Conservation (phyloP, 1,140 invertebrate species). For the Lepidurus arcticus region DNA sequence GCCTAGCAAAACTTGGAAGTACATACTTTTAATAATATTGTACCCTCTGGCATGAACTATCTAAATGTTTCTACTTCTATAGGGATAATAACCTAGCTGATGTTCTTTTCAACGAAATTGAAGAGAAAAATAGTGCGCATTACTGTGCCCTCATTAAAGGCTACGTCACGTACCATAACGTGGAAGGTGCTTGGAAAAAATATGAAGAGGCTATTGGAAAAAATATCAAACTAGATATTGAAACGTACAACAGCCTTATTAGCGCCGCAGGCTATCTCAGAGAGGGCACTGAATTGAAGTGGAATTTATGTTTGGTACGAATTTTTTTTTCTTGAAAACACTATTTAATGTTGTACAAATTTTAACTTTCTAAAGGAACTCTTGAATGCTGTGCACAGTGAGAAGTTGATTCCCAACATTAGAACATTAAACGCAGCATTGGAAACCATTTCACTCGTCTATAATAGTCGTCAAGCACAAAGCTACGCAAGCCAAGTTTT, state of each 20-base stretch:
- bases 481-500: conserved; percentile 50
- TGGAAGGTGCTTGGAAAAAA: conserved; percentile 38
- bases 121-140: conserved; percentile 46
- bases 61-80: conserved; percentile 40
- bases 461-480: conserved; percentile 45
- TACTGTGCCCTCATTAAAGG: conserved; percentile 61
- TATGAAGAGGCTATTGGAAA: conserved; percentile 27
- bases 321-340: conserved; percentile 17
- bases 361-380: conserved; percentile 45
- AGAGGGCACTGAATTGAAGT: conserved; percentile 57
- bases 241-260: conserved; percentile 68
- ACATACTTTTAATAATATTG: conserved; percentile 41
- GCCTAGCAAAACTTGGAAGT: conserved; percentile 65
- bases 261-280: conserved; percentile 52
- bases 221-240: conserved; percentile 39
- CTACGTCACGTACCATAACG: conserved; percentile 62
- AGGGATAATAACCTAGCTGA: conserved; percentile 63
- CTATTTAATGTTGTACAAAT: conserved; percentile 23
- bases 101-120: conserved; percentile 53
- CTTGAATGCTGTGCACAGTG: conserved; percentile 54
- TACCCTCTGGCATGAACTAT: not conserved
- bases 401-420: conserved; percentile 59
- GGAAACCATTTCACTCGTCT: conserved; percentile 50
- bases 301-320: conserved; percentile 51
- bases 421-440: conserved; percentile 67